Base-by-base conservation (phyloP, 2,888 invertebrate genomes). In the Diarsia rubi region DNA sequence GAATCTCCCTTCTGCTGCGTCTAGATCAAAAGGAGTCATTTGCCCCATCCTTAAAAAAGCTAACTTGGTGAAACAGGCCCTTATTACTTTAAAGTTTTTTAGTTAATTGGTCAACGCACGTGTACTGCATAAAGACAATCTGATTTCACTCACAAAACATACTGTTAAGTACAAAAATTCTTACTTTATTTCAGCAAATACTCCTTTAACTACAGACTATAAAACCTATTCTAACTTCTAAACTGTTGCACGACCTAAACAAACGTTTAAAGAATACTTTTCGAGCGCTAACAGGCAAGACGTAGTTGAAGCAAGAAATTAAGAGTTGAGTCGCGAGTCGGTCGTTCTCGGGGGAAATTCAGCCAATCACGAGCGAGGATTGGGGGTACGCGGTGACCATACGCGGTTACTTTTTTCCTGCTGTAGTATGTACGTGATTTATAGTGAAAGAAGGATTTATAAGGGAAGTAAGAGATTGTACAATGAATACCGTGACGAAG, bases 281-380 rank as follows among this genome's bases (percentile, higher is more conserved):
- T 84, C 81, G 76, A 83, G 77, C 79, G 87, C 84, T 88, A 90
- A 90, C 88, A 89, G 72, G 83, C 85, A 75, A 85, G 78, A 74
- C 73, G 87, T 88, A 91, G 88, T 86, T 86, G 90, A 88, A 91
- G 88, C 90, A 92, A 94, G 93, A 94, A 95, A 95, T 95, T 95
- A 96, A 95, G 94, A 95, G 94, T 95, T 91, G 92, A 93, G 92
- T 94, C 93, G 91, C 92, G 83, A 83, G 60, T 68, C 64, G 21
- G 42, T n/a, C 77, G 75, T 88, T 91, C 95, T 93, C 93, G 75
- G 84, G 95, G 96, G 96, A 95, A 95, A 95, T 95, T 91, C 90
- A 90, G 88, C 96, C 96, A 96, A 96, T 96, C 95, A 95, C 93
- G 90, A 87, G 91, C 86, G 81, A 87, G 89, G 92, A 95, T 94